Percentiles rank a stretch among this genome's conserved stretches.
phyloP scores from a whole-genome alignment of 2,888 invertebrate genomes.

The Unio delphinus region DNA sequence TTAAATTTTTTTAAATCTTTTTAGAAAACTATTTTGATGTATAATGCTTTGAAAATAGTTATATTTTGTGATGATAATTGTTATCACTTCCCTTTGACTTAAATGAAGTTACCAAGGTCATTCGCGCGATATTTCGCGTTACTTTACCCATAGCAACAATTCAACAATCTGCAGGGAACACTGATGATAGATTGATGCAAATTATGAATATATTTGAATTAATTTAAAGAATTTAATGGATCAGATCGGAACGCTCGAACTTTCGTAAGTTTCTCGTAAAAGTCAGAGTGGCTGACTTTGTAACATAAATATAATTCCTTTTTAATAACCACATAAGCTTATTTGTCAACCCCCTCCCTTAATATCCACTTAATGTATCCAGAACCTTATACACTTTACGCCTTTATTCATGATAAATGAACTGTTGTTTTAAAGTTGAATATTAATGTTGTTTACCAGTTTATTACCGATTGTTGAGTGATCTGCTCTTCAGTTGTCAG shows the following conservation, averaged over 20 bases:
- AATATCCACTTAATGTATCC: background rate
- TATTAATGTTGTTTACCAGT: no score
- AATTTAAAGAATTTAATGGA: conserved; percentile 41
- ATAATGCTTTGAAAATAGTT: no score
- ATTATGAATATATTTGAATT: background rate
- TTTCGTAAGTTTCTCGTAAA: conserved; percentile 47
- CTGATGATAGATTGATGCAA: background rate
- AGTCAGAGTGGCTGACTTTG: no score
- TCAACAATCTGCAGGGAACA: conserved; percentile 12
- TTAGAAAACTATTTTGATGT: no score
- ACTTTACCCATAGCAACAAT: conserved; percentile 40
- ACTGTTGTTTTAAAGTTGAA: no score
- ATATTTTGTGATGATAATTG: no score
- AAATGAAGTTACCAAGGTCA: no score
- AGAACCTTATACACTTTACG: background rate
- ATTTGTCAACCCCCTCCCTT: background rate
- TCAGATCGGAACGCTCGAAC: conserved; percentile 55
- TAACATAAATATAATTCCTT: background rate
- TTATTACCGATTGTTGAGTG: no score
- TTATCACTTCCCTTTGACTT: no score
- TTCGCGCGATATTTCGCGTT: conserved; percentile 22
- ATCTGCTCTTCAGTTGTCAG: no score
- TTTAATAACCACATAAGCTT: background rate
- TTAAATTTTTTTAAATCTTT: no score
- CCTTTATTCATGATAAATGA: background rate